These are phyloP conservation scores for Hyles lineata DNA, from an alignment of 2,888 invertebrate species.

Conservation along the genomic window DNA sequence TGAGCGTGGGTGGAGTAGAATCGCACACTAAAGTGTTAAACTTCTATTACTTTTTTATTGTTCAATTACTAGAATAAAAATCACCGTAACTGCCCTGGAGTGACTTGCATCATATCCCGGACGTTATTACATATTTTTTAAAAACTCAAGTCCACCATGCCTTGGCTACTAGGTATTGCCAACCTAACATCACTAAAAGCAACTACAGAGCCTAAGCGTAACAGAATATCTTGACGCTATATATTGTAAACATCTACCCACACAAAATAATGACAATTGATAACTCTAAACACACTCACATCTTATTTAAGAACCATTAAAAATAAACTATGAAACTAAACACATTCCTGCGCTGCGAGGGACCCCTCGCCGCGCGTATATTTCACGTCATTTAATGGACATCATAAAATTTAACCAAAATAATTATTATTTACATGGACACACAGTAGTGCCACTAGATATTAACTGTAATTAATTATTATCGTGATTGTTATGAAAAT, in stretches of 20 bases:
- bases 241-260: neutral
- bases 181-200: no score
- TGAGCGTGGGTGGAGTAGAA: constrained; percentile 61
- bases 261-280: constrained; percentile 3
- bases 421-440: constrained; percentile 21
- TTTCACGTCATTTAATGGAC: constrained; percentile 22
- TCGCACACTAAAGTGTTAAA: constrained; percentile 47
- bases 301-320: constrained; percentile 24
- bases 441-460: constrained; percentile 23
- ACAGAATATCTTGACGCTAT: neutral
- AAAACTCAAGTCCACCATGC: no score
- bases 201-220: no score
- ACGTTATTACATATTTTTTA: no score
- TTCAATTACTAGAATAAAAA: no score
- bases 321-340: constrained; percentile 28
- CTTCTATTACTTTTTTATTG: constrained; percentile 25
- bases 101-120: no score
- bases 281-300: constrained; percentile 1
- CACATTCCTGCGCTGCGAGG: constrained; percentile 22
- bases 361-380: constrained; percentile 22
- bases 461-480: constrained; percentile 15
- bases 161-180: no score
- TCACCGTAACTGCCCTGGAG: no score
- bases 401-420: constrained; percentile 20
- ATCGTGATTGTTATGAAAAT: neutral